Percentiles rank a stretch among this genome's conserved stretches.
These are phyloP conservation scores for Oscheius sp. DNA, from an alignment of 1,140 invertebrate species.

Conservation along the genomic window DNA sequence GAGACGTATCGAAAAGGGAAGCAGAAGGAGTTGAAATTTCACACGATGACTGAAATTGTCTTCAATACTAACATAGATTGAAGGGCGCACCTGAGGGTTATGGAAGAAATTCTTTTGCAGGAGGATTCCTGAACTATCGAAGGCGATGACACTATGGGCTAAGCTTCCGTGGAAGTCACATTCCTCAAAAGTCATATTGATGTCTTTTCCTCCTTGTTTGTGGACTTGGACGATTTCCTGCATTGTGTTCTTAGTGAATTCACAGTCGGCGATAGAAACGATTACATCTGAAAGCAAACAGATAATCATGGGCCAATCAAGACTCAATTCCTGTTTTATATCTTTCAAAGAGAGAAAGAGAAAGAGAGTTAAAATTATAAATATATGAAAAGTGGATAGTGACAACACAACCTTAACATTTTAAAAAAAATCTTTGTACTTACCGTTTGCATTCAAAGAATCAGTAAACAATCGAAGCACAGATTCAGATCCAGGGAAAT, in stretches of 20 bases:
- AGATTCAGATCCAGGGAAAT: conserved; percentile 1
- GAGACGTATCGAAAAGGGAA: not conserved
- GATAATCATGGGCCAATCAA: too few relatives aligned
- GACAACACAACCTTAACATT: too few relatives aligned
- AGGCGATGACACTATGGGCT: conserved; percentile 1
- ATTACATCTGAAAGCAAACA: not conserved
- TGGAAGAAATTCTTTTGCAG: conserved; percentile 1
- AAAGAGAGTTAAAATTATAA: too few relatives aligned
- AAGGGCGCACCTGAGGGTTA: conserved; percentile 6
- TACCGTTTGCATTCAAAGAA: not conserved
- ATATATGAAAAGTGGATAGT: too few relatives aligned
- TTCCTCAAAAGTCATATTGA: not conserved
- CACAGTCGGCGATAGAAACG: not conserved
- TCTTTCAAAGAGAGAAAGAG: too few relatives aligned
- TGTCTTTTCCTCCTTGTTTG: not conserved
- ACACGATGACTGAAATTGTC: not conserved
- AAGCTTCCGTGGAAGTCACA: conserved; percentile 10
- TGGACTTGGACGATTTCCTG: conserved; percentile 4
- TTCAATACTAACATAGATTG: not conserved
- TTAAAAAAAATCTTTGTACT: too few relatives aligned
- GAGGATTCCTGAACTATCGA: not conserved
- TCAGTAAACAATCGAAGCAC: not conserved
- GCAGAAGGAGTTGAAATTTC: not conserved
- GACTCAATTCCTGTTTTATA: too few relatives aligned
- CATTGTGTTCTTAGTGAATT: conserved; percentile 23